Conservation (phyloP, 2,797 vertebrate species). For the Peromyscus nudipes region DNA sequence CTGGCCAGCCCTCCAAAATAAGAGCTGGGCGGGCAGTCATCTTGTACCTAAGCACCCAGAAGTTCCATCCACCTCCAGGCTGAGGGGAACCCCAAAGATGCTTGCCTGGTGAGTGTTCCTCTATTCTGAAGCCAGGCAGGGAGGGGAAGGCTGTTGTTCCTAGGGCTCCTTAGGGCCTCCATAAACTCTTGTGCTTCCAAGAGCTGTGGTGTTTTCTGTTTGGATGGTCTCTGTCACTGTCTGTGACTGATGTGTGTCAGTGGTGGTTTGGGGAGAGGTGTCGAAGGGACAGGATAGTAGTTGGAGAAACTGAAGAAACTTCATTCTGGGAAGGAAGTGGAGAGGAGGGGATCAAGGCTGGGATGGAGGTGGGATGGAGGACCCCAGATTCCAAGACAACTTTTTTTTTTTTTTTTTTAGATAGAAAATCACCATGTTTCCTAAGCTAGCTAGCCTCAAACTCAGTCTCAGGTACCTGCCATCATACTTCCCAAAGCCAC, state of each 20-base stretch:
- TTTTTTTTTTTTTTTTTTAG: not conserved
- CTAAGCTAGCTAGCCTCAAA: not conserved
- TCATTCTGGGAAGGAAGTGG: not conserved
- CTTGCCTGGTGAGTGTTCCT: conserved; percentile 76
- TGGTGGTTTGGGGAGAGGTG: not conserved
- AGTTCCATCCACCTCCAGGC: not conserved
- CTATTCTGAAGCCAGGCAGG: not conserved
- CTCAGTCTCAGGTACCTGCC: not conserved
- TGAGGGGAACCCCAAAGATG: conserved; percentile 42
- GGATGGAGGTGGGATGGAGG: too few relatives aligned
- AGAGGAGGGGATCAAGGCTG: not conserved
- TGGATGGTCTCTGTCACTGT: not conserved
- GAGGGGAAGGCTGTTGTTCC: not conserved
- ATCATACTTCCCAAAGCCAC: not conserved
- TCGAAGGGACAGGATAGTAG: not conserved
- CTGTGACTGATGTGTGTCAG: not conserved
- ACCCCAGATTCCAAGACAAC: not conserved
- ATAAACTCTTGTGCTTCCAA: not conserved
- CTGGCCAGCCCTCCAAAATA: conserved; percentile 33
- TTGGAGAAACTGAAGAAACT: not conserved
- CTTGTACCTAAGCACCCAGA: not conserved
- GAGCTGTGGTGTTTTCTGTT: conserved; percentile 2
- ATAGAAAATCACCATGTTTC: not conserved
- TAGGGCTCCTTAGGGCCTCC: not conserved
- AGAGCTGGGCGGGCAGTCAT: conserved; percentile 24